These are phyloP conservation scores for Chinchilla lanigera DNA, from an alignment of 2,113 vertebrate genomes.

Conservation along the genomic window DNA sequence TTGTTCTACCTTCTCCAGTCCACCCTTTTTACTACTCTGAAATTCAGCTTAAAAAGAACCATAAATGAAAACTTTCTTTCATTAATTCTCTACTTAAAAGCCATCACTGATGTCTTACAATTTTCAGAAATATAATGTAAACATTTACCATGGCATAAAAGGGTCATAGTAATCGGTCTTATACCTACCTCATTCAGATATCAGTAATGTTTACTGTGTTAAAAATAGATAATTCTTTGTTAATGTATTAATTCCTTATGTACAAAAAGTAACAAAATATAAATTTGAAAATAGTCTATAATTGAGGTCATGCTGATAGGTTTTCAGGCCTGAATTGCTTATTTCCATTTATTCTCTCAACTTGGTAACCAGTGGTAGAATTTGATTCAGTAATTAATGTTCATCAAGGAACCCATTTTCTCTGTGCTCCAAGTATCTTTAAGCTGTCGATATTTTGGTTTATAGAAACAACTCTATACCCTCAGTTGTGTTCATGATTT, in stretches of 20 bases:
- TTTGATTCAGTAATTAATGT: not conserved
- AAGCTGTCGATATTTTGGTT: not conserved
- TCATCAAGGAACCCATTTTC: not conserved
- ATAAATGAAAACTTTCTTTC: slow-evolving; percentile 11
- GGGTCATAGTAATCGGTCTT: not conserved
- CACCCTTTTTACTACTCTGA: not conserved
- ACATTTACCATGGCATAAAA: not conserved
- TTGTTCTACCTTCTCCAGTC: not conserved
- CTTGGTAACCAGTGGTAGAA: not conserved
- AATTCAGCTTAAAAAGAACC: not conserved
- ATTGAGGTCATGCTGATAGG: not conserved
- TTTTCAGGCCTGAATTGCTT: slow-evolving; percentile 6
- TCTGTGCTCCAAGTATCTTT: not conserved
- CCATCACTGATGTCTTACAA: not conserved
- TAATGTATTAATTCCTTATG: slow-evolving; percentile 1
- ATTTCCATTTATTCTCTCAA: not conserved
- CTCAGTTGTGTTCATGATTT: not conserved
- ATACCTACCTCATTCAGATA: not conserved
- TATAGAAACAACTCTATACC: not conserved
- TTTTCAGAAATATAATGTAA: not conserved
- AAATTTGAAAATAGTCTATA: slow-evolving; percentile 27
- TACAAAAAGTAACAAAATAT: not conserved
- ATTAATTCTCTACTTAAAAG: slow-evolving; percentile 1
- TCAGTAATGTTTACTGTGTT: not conserved
- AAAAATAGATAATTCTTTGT: not conserved